Percentiles rank a stretch among this genome's conserved stretches.
phyloP scores from a whole-genome alignment of 2,888 invertebrate species.

The Phasia obesa region DNA sequence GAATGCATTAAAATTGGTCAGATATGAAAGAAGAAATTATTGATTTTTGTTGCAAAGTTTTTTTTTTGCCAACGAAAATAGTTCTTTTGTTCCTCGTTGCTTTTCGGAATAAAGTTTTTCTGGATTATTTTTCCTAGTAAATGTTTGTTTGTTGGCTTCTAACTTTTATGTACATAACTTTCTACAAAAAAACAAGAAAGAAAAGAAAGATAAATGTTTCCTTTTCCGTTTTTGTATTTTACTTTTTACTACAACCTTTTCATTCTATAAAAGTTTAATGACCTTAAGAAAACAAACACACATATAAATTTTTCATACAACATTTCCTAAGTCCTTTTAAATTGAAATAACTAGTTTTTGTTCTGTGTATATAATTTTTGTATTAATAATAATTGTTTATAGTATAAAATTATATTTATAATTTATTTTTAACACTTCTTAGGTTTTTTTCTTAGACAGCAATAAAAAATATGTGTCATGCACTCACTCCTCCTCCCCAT shows the following conservation, averaged over 20 bases:
- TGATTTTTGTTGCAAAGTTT: slow-evolving; percentile 51
- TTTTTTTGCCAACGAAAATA: slow-evolving; percentile 17
- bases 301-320: too few relatives aligned
- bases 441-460: too few relatives aligned
- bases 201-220: slow-evolving; percentile 33
- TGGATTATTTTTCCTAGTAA: slow-evolving; percentile 23
- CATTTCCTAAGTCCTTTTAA: too few relatives aligned
- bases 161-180: slow-evolving; percentile 8
- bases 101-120: slow-evolving; percentile 12
- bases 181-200: neutral
- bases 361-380: too few relatives aligned
- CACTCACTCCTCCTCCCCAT: too few relatives aligned
- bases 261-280: slow-evolving; percentile 49
- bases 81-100: neutral
- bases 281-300: slow-evolving; percentile 27
- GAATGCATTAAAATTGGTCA: slow-evolving; percentile 52
- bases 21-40: slow-evolving; percentile 56
- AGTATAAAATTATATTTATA: too few relatives aligned
- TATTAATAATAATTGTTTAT: too few relatives aligned
- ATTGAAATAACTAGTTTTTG: too few relatives aligned
- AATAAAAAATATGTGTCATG: too few relatives aligned
- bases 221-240: slow-evolving; percentile 48
- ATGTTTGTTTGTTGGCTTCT: slow-evolving; percentile 18
- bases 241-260: slow-evolving; percentile 3
- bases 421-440: too few relatives aligned